A percentile compares a stretch with the other conserved stretches of the same genome.
phyloP scores from a whole-genome alignment of 1,140 invertebrate genomes.

The Hetaerina americana region DNA sequence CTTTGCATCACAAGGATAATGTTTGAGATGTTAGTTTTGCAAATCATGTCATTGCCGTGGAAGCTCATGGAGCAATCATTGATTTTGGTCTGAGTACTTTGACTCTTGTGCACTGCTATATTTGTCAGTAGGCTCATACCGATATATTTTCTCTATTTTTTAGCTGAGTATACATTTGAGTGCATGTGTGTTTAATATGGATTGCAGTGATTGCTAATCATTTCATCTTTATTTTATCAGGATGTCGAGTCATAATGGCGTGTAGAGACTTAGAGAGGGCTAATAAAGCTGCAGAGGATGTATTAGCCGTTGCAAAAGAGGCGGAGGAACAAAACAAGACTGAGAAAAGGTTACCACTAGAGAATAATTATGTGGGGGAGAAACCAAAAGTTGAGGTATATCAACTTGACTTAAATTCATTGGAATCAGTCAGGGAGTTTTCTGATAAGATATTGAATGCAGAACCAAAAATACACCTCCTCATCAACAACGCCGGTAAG shows the following conservation, averaged over 20 bases:
- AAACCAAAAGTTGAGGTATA: constrained; percentile 41
- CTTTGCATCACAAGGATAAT: no score
- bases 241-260: constrained; percentile 43
- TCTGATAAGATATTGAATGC: constrained; percentile 43
- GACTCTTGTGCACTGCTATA: no score
- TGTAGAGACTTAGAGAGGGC: constrained; percentile 43
- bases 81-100: no score
- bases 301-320: constrained; percentile 16
- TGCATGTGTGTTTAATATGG: no score
- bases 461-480: constrained; percentile 48
- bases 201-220: no score
- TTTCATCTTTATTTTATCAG: no score
- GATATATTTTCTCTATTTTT: no score
- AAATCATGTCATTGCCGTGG: no score
- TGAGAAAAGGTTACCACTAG: constrained; percentile 19
- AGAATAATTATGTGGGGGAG: constrained; percentile 10
- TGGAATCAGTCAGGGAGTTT: constrained; percentile 57
- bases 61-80: no score
- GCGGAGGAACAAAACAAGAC: constrained; percentile 21
- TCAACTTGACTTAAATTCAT: constrained; percentile 53
- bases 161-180: no score
- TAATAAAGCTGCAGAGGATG: constrained; percentile 30
- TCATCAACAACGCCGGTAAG: constrained; percentile 67
- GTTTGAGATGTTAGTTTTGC: no score
- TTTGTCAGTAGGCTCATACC: no score